A percentile compares a stretch with the other conserved stretches of the same genome.
phyloP scores from a whole-genome alignment of 2,113 vertebrate species.

The Notothenia coriiceps region DNA sequence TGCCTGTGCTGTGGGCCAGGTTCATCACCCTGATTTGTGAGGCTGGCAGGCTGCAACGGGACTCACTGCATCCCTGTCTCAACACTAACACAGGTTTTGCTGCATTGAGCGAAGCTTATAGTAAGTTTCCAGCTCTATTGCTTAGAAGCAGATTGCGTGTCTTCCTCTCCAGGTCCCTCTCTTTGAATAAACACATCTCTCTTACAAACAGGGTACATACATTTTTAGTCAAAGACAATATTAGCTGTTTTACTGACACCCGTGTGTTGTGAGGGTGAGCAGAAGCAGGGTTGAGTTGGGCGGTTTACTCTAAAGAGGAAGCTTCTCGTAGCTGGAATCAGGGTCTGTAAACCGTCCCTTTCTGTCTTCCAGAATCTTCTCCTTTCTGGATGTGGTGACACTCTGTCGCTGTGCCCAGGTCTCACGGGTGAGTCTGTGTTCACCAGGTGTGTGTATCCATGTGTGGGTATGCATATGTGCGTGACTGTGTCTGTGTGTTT shows the following conservation, averaged over 20 bases:
- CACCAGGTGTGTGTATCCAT: conserved; percentile 30
- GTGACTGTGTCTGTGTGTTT: conserved; percentile 63
- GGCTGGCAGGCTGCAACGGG: conserved; percentile 38
- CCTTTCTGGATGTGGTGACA: conserved; percentile 98
- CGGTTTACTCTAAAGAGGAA: conserved; percentile 39
- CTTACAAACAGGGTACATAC: conserved; percentile 24
- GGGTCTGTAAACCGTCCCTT: conserved; percentile 62
- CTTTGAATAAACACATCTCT: conserved; percentile 22
- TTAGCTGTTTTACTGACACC: conserved; percentile 39
- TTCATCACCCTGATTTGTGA: conserved; percentile 62
- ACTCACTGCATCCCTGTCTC: conserved; percentile 24
- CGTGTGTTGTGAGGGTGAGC: conserved; percentile 33
- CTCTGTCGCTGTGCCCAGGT: conserved; percentile 99
- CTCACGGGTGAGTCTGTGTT: conserved; percentile 92
- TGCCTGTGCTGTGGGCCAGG: conserved; percentile 39
- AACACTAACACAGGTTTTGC: conserved; percentile 24
- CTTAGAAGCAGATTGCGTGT: not conserved
- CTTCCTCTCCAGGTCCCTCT: not conserved
- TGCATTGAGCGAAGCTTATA: conserved; percentile 32
- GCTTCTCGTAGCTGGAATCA: conserved; percentile 56
- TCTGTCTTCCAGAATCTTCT: conserved; percentile 94
- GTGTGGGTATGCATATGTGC: conserved; percentile 67
- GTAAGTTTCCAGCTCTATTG: conserved; percentile 8
- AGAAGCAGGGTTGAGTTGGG: conserved; percentile 22
- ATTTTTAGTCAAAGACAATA: conserved; percentile 30